Conservation (phyloP, 2,888 invertebrate species). For the Catocala fraxini region DNA sequence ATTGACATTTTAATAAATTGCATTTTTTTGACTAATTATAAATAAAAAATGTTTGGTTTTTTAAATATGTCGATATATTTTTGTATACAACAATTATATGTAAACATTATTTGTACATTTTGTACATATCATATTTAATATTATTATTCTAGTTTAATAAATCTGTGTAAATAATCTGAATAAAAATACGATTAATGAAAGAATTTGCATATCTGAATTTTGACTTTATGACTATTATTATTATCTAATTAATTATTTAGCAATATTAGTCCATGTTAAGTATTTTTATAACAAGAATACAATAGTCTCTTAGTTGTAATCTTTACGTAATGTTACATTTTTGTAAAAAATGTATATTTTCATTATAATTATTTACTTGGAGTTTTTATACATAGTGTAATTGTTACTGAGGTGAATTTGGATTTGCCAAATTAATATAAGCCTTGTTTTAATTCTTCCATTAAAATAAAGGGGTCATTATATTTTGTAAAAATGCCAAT, state of each 20-base stretch:
- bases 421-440: conserved; percentile 86
- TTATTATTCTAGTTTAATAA: conserved; percentile 58
- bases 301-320: conserved; percentile 69
- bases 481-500: conserved; percentile 86
- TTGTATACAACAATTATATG: conserved; percentile 48
- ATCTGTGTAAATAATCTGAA: conserved; percentile 78
- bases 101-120: conserved; percentile 73
- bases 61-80: conserved; percentile 46
- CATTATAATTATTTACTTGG: conserved; percentile 81
- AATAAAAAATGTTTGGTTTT: conserved; percentile 40
- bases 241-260: conserved; percentile 68
- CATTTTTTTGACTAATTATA: conserved; percentile 34
- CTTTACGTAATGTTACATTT: conserved; percentile 76
- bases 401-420: conserved; percentile 81
- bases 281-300: conserved; percentile 76
- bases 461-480: conserved; percentile 79
- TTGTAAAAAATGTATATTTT: conserved; percentile 86
- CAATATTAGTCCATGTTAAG: conserved; percentile 75
- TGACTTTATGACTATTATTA: conserved; percentile 67
- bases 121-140: conserved; percentile 76
- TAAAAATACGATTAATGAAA: conserved; percentile 67
- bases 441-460: conserved; percentile 84
- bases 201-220: conserved; percentile 78
- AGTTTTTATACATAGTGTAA: conserved; percentile 76
- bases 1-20: conserved; percentile 43